These are phyloP conservation scores for Clunio marinus DNA, from an alignment of 2,888 invertebrate genomes.

Conservation along the genomic window DNA sequence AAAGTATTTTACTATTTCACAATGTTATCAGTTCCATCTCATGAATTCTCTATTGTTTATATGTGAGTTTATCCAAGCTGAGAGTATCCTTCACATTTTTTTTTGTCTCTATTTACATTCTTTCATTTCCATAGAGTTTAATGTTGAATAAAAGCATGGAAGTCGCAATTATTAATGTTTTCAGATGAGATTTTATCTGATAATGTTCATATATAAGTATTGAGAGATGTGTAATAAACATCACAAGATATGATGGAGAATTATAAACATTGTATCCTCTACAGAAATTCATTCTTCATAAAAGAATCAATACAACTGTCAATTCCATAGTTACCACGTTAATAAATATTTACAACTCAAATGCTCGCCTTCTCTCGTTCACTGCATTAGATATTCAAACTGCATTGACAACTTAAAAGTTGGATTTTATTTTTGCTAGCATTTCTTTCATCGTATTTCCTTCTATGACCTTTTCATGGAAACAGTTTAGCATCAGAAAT, in stretches of 20 bases:
- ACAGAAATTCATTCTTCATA: background rate
- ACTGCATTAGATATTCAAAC: background rate
- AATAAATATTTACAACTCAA: no score
- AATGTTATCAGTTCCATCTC: constrained; percentile 25
- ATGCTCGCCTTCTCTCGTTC: background rate
- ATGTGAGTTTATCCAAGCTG: constrained; percentile 26
- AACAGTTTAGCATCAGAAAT: constrained; percentile 1
- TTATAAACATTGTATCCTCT: background rate
- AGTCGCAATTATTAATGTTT: background rate
- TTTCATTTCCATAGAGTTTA: no score
- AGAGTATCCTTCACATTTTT: constrained; percentile 28
- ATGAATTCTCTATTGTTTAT: background rate
- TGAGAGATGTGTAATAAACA: background rate
- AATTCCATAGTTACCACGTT: background rate
- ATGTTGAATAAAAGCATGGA: no score
- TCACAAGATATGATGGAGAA: background rate
- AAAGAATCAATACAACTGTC: background rate
- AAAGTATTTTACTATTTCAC: background rate
- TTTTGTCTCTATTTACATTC: background rate
- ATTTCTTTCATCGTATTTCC: background rate
- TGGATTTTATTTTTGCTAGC: no score
- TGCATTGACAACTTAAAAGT: no score
- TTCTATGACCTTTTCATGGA: background rate
- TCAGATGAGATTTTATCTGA: background rate
- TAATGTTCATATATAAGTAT: background rate